Base-by-base conservation (phyloP, 2,888 invertebrate genomes). In the Crioceris asparagi region DNA sequence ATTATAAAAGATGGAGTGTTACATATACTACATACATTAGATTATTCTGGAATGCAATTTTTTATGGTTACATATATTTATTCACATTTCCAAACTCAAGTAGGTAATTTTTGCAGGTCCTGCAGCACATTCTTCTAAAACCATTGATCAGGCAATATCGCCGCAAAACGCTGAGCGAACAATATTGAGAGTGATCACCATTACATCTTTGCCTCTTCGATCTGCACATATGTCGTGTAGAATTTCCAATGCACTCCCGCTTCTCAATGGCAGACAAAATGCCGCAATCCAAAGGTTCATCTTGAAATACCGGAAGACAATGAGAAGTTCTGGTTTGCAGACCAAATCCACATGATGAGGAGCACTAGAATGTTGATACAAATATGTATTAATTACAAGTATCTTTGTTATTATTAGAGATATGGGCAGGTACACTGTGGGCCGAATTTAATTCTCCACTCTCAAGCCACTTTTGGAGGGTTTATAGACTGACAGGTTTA, bases 101-200 rank as follows among this genome's bases (percentile, higher is more conserved):
- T 27, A 14, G 27, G 15, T 14, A 27, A 10, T 27, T 27, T 16
- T 15, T 32, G 44, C 75, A 75, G 1, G 73, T 62, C 48, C 70
- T 69, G 50, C 79, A 79, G 51, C 79, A 79, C 35, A 72, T 63
- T 44, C 66, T 67, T 42, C 68, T 68, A 48, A 76, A 79, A 1
- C 67, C 70, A 7, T 49, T 46, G 8, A 62, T 39, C 39, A 51
- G 47, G 36, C 62, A 63, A 47, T 60, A 63, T 35, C 54, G 56
- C 6, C 46, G 39, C n/a, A 61, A 45, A 2, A 51, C 31, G 1
- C 71, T 67, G 18, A 77, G 59, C 0, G 62, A 57, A 51, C 79
- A 79, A 59, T 76, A 72, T 26, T 52, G 54, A 1, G 61, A 62
- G 32, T 51, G 44, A 46, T 65, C 64, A 11, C 47, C 47, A 8